phyloP scores from a whole-genome alignment of 2,113 vertebrate species.

The Pseudolaguvia tuberculata region DNA sequence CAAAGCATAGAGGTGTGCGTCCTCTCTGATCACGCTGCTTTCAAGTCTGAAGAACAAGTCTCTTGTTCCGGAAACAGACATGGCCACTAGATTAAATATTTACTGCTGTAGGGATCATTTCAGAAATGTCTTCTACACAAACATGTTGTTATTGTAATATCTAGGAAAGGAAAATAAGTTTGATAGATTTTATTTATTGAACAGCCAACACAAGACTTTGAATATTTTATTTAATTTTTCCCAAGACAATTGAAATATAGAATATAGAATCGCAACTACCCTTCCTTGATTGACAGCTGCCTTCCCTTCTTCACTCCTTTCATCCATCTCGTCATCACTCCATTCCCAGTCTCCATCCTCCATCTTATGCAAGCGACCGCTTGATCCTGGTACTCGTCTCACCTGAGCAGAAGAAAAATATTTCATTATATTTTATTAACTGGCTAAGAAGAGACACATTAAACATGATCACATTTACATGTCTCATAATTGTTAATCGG shows the following conservation, averaged over 20 bases:
- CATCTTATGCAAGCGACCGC: constrained; percentile 95
- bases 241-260: background rate
- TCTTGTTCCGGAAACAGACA: background rate
- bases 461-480: background rate
- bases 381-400: constrained; percentile 91
- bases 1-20: constrained; percentile 6
- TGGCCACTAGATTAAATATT: constrained; percentile 32
- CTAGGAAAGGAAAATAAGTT: background rate
- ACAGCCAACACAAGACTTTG: background rate
- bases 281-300: constrained; percentile 88
- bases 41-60: constrained; percentile 6
- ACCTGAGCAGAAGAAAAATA: constrained; percentile 69
- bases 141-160: background rate
- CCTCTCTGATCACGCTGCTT: background rate
- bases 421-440: background rate
- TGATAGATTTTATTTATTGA: background rate
- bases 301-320: constrained; percentile 88
- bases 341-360: constrained; percentile 99
- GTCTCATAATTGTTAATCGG: background rate
- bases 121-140: constrained; percentile 19
- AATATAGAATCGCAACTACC: constrained; percentile 63
- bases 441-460: background rate
- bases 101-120: background rate
- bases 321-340: constrained; percentile 97
- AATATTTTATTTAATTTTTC: background rate